A percentile compares a stretch with the other conserved stretches of the same genome.
Evolutionary conservation across 2,113 vertebrate genomes (phyloP).

Genomic region (Cygnus buccinator): DNA sequence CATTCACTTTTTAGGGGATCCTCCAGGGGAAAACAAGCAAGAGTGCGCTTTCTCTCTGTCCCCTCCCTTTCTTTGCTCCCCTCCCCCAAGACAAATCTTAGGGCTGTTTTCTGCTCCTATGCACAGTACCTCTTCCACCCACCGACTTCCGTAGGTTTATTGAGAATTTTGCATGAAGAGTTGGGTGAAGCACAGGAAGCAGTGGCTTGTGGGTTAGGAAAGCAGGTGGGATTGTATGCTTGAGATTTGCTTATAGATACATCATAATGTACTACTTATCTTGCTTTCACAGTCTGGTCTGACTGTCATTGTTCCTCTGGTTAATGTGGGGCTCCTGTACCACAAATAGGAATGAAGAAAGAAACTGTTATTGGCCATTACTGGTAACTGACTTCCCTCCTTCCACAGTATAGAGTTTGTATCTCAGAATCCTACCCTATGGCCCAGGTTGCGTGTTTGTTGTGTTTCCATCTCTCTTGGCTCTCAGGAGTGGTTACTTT

Average conservation of each 20-base stretch:
- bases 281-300: background rate
- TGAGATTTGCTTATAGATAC: background rate
- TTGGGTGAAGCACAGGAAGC: background rate
- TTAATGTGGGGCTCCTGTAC: background rate
- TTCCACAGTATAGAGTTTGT: background rate
- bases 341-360: accelerated
- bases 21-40: background rate
- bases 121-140: background rate
- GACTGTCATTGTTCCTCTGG: background rate
- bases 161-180: background rate
- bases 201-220: background rate
- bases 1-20: background rate
- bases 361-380: background rate
- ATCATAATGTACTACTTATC: accelerated
- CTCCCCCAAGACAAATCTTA: background rate
- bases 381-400: background rate
- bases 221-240: too few species aligned
- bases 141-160: background rate
- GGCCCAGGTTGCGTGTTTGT: accelerated
- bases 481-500: background rate
- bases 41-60: accelerated
- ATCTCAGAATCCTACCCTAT: background rate
- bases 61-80: too few species aligned
- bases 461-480: background rate
- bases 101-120: background rate